phyloP scores from a whole-genome alignment of 2,113 vertebrate genomes.

The Sphaerodactylus townsendi region DNA sequence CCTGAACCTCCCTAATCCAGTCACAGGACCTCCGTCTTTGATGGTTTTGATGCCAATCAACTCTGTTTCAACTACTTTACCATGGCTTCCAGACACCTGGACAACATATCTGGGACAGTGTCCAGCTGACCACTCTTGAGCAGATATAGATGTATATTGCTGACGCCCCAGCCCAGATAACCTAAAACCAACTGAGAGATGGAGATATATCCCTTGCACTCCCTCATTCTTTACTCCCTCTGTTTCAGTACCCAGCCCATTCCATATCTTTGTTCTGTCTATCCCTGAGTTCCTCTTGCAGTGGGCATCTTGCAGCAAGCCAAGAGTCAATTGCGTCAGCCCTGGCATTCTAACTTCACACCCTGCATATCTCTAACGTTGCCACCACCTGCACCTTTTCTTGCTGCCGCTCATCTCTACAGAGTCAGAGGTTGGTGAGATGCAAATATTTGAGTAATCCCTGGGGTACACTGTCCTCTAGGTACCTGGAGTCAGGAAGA shows the following conservation, averaged over 20 bases:
- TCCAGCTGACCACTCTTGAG: too few relatives aligned
- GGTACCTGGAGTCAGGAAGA: slow-evolving; percentile 34
- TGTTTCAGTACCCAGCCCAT: not conserved
- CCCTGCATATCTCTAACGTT: slow-evolving; percentile 43
- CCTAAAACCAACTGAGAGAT: not conserved
- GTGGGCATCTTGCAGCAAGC: fast-evolving
- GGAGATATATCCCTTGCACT: not conserved
- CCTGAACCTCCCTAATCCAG: too few relatives aligned
- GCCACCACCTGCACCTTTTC: slow-evolving; percentile 57
- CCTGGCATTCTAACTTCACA: slow-evolving; percentile 6
- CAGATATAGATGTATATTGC: too few relatives aligned
- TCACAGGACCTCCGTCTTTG: too few relatives aligned
- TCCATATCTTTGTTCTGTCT: not conserved
- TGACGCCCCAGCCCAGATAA: not conserved
- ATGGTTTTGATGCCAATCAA: too few relatives aligned
- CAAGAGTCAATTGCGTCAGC: not conserved
- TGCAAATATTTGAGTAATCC: slow-evolving; percentile 62
- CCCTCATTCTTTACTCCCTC: not conserved
- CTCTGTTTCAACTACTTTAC: too few relatives aligned
- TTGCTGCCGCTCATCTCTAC: slow-evolving; percentile 51
- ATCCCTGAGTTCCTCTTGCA: too few relatives aligned
- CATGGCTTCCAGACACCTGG: too few relatives aligned
- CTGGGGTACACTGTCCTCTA: slow-evolving; percentile 41
- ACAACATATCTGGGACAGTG: too few relatives aligned
- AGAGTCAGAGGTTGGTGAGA: slow-evolving; percentile 32